These are phyloP conservation scores for Hesperia comma DNA, from an alignment of 2,888 invertebrate species.

Conservation along the genomic window DNA sequence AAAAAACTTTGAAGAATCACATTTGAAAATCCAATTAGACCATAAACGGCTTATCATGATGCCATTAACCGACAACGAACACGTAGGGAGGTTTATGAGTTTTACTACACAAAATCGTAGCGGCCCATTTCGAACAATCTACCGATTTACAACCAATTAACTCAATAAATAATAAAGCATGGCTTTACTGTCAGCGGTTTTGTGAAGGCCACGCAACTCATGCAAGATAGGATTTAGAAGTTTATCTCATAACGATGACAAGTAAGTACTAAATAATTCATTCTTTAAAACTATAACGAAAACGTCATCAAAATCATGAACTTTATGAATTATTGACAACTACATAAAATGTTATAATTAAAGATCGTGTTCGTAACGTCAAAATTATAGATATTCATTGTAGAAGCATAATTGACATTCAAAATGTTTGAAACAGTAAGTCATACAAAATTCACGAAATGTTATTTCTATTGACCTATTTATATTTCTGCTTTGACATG, in stretches of 20 bases:
- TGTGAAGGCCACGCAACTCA: conserved; percentile 32
- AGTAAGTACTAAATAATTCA: too few species aligned
- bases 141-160: conserved; percentile 80
- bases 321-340: too few species aligned
- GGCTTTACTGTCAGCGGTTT: conserved; percentile 54
- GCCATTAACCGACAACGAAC: conserved; percentile 74
- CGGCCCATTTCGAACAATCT: conserved; percentile 74
- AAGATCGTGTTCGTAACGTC: too few species aligned
- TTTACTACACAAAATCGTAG: conserved; percentile 80
- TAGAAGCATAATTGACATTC: too few species aligned
- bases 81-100: conserved; percentile 80
- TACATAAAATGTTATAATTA: too few species aligned
- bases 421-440: too few species aligned
- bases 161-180: conserved; percentile 73
- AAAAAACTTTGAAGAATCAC: conserved; percentile 61
- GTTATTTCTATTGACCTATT: too few species aligned
- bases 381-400: too few species aligned
- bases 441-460: too few species aligned
- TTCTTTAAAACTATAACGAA: too few species aligned
- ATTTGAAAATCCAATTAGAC: conserved; percentile 73
- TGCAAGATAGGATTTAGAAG: not conserved
- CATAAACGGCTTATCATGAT: conserved; percentile 78
- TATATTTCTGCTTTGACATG: too few species aligned
- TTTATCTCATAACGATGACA: not conserved
- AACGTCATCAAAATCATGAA: too few species aligned